Conservation (phyloP, 2,888 invertebrate species). For the Lasioglossum calceatum region DNA sequence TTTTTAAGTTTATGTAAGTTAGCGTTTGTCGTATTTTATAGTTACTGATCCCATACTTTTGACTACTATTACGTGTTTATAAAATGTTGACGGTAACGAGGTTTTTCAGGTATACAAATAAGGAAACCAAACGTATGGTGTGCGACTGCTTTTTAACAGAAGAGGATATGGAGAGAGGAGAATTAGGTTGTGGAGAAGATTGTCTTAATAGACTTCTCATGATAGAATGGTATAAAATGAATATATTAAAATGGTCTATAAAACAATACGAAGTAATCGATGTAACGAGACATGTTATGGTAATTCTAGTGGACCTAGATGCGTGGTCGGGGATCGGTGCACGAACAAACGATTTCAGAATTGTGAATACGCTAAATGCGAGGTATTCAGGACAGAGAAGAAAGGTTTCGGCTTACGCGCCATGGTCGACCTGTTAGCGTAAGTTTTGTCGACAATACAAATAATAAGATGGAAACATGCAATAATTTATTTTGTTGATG, state of each 20-base stretch:
- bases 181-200: constrained; percentile 96
- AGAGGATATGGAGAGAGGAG: constrained; percentile 94
- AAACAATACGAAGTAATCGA: not conserved
- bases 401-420: constrained; percentile 98
- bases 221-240: constrained; percentile 94
- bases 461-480: constrained; percentile 59
- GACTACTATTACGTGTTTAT: not conserved
- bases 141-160: constrained; percentile 97
- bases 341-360: constrained; percentile 98
- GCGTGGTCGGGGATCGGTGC: constrained; percentile 95
- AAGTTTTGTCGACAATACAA: constrained; percentile 80
- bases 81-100: constrained; percentile 20
- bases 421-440: constrained; percentile 89
- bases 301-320: constrained; percentile 92
- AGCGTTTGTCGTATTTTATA: not conserved
- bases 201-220: constrained; percentile 98
- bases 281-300: not conserved
- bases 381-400: constrained; percentile 95
- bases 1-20: not conserved
- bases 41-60: not conserved
- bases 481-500: constrained; percentile 3
- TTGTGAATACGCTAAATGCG: constrained; percentile 92
- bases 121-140: constrained; percentile 96
- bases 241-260: constrained; percentile 20
- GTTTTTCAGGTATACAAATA: constrained; percentile 88